Evolutionary conservation across 2,888 invertebrate genomes (phyloP), one percentile per base, ranked within the genome.

Genomic region (Heteromurus nitidus): DNA sequence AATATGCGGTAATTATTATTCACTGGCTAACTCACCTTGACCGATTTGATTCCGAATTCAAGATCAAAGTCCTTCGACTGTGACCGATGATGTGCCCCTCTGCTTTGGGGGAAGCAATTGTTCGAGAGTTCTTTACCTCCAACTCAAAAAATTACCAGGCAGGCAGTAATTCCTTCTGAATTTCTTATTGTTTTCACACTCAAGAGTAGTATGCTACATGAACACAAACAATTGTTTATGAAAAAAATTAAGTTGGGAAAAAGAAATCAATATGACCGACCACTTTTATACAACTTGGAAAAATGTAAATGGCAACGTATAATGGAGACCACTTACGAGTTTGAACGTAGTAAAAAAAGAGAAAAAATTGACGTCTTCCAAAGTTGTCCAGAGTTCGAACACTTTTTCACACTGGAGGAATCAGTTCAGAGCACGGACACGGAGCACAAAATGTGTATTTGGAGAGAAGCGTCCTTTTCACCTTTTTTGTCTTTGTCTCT

Each of bases 21-120:
- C 72, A 60, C 60, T 72, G 72, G 72, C 60, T 72, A 72, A 58
- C 72, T 72, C 26, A 72, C 72, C 72, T 72, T 72, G 72, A 72
- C 72, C 72, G 72, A 58, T 72, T 44, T 72, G 60, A 72, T 72
- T 72, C 72, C 72, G 60, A 72, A 60, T 72, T 72, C 72, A 72
- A 72, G 72, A 60, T 72, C 72, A 60, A 72, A 60, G 42, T 62
- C 62, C 58, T 24, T 44, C 44, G 30, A 53, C 18, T 69, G 69
- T 69, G 69, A 69, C 69, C 53, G 31, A 42, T 28, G 69, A 9
- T 5, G 44, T 44, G 20, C 16, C 16, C 24, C 50, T 28, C n/a
- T n/a, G n/a, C n/a, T n/a, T n/a, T n/a, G n/a, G n/a, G n/a, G n/a
- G 28, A 47, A 26, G 3, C 16, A 30, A 30, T 2, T n/a, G n/a